These are phyloP conservation scores for Okamejei kenojei DNA, from an alignment of 2,797 vertebrate genomes.

Conservation along the genomic window DNA sequence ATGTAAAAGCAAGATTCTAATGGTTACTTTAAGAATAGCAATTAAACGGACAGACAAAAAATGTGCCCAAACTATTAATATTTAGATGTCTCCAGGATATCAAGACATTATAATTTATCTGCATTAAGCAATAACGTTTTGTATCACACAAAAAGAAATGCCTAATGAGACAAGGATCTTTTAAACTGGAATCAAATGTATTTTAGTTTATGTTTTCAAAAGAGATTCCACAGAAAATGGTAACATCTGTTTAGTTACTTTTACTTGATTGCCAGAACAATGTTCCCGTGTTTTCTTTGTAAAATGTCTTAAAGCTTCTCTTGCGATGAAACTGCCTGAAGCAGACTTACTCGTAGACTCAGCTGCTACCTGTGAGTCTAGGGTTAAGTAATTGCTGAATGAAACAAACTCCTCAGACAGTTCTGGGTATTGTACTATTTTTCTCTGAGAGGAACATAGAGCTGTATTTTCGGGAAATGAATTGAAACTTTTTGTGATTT, in stretches of 20 bases:
- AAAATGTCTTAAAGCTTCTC: not conserved
- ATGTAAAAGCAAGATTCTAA: not conserved
- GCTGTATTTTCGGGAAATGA: constrained; percentile 15
- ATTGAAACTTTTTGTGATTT: constrained; percentile 39
- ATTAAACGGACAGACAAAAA: not conserved
- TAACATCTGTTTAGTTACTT: constrained; percentile 49
- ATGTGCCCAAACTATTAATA: not conserved
- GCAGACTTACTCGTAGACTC: not conserved
- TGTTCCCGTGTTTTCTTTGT: constrained; percentile 30
- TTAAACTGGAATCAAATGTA: constrained; percentile 12
- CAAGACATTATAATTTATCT: not conserved
- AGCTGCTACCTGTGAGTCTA: constrained; percentile 28
- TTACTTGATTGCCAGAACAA: constrained; percentile 41
- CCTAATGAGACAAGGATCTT: not conserved
- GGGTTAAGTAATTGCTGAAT: constrained; percentile 8
- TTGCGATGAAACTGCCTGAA: constrained; percentile 28
- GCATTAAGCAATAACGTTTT: not conserved
- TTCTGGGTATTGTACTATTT: not conserved
- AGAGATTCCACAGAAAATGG: constrained; percentile 63
- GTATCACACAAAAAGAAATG: not conserved
- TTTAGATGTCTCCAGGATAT: not conserved
- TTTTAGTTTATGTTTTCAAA: constrained; percentile 57
- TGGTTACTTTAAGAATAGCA: not conserved
- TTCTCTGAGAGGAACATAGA: not conserved
- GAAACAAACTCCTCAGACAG: constrained; percentile 19